phyloP scores from a whole-genome alignment of 2,113 vertebrate species.

The Otis tarda region DNA sequence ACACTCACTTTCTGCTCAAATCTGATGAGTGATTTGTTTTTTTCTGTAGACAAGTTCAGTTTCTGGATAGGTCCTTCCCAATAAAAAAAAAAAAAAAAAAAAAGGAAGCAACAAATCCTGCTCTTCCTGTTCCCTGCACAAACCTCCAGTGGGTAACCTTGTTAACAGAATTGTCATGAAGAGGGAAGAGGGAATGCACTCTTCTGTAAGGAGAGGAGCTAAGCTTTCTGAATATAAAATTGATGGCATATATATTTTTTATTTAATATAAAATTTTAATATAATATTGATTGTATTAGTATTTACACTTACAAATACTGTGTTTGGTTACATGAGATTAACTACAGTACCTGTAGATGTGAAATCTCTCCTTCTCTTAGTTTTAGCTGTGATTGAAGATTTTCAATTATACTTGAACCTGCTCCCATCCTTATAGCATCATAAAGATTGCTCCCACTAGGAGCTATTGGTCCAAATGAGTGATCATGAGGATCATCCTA shows the following conservation, averaged over 20 bases:
- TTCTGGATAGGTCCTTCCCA: not conserved
- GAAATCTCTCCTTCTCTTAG: constrained; percentile 92
- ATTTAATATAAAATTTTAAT: not conserved
- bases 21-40: not conserved
- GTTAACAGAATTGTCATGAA: not conserved
- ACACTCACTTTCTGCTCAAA: not conserved
- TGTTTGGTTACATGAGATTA: not conserved
- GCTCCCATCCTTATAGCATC: constrained; percentile 91
- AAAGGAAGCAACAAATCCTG: not conserved
- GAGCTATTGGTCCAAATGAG: constrained; percentile 79
- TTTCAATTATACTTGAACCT: constrained; percentile 95
- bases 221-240: not conserved
- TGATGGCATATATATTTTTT: not conserved
- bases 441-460: constrained; percentile 89
- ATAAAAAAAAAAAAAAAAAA: not conserved
- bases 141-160: not conserved
- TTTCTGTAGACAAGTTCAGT: not conserved
- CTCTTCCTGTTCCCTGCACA: not conserved
- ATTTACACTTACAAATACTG: not conserved
- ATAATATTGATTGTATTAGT: not conserved
- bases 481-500: constrained; percentile 91
- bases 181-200: not conserved
- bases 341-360: constrained; percentile 88
- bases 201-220: not conserved
- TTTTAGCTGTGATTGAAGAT: constrained; percentile 95